phyloP scores from a whole-genome alignment of 2,113 vertebrate species.

The Cephalopterus ornatus region DNA sequence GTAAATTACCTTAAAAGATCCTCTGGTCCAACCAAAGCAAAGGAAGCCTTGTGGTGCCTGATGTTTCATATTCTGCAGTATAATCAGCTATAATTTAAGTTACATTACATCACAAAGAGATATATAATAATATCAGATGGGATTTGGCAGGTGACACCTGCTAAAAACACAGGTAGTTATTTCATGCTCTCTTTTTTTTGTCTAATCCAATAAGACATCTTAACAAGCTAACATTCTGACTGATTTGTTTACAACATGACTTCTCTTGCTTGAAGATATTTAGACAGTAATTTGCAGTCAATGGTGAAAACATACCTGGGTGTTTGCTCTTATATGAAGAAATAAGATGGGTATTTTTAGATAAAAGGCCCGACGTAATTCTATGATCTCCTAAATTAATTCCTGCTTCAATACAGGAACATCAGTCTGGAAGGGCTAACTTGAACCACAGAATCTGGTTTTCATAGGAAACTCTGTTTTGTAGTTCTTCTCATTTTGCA shows the following conservation, averaged over 20 bases:
- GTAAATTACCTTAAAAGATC: neutral
- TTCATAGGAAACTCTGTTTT: neutral
- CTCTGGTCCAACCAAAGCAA: neutral
- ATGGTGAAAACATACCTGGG: neutral
- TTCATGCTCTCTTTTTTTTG: neutral
- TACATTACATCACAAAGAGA: fast-evolving
- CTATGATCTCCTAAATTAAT: neutral
- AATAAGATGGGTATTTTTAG: neutral
- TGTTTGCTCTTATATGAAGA: neutral
- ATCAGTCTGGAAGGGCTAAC: neutral
- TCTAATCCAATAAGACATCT: neutral
- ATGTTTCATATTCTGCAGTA: neutral
- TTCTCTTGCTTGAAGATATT: neutral
- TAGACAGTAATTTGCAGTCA: neutral
- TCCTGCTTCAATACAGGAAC: neutral
- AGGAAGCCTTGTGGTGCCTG: neutral
- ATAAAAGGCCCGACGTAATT: neutral
- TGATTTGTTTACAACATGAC: neutral
- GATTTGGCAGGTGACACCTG: neutral
- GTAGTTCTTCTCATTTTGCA: neutral
- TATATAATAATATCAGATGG: neutral
- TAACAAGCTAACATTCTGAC: neutral
- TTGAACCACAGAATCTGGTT: neutral
- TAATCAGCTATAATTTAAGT: neutral
- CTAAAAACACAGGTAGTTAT: neutral